Base-by-base conservation (phyloP, 2,888 invertebrate genomes). In the Chrysolina americana region DNA sequence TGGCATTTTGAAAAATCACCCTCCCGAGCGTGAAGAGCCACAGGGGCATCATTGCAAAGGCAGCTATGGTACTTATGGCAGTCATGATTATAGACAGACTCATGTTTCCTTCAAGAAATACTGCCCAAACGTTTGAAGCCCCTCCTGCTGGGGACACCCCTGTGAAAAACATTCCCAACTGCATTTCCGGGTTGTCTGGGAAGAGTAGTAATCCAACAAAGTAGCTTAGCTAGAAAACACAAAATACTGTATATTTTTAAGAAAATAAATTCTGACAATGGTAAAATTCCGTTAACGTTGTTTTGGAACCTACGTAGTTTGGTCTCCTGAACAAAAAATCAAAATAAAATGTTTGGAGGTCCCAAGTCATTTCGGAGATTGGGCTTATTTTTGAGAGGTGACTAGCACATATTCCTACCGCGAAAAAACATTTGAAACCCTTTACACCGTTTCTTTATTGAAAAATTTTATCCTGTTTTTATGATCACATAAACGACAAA, bases 81-180 rank as follows among this genome's bases (percentile, higher is more conserved):
- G 98, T 99, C 98, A 99, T 98, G 17, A 98, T 94, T 65, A 99
- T 93, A 0, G 98, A 98, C 53, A 99, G 90, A 87, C 97, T 95
- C 6, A 98, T 91, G 88, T 99, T 98, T 6, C 97, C 98, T 4
- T 94, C 95, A 2, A 99, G 90, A 17, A 98, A 91, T 78, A 95
- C 93, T 0, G 97, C 95, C 97, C 98, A 99, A 82, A 98, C 96
- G 88, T 99, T 99, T 65, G 98, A 98, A 28, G 98, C 97, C 0
- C 98, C 98, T 0, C 99, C 97, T n/a, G 95, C 95, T 0, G 97
- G 97, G 3, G 95, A 93, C 21, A 96, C 95, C 0, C 97, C 97
- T 0, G 96, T 95, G 87, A 96, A 95, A 88, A 97, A 97, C 87
- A 97, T 91, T 3, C 97, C 97, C 80, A 97, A 87, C 64, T 94